Conservation (phyloP, 2,113 vertebrate genomes). For the Leptosomus discolor region DNA sequence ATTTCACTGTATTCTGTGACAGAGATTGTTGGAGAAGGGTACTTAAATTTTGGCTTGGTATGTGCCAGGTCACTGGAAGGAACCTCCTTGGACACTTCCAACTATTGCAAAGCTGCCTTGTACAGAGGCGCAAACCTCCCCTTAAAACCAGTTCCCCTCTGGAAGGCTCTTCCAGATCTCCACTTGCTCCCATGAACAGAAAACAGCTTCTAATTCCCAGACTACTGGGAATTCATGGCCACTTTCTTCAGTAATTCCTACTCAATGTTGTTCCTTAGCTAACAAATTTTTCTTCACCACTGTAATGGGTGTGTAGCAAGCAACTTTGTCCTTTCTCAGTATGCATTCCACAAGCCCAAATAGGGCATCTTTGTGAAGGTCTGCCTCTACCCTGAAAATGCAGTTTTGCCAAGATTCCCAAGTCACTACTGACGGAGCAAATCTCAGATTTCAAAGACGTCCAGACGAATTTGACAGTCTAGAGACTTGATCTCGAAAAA, state of each 20-base stretch:
- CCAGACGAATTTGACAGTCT: neutral
- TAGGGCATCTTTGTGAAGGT: neutral
- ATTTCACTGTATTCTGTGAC: neutral
- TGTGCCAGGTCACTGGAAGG: neutral
- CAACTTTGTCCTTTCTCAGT: neutral
- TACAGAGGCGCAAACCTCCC: neutral
- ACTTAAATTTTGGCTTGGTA: neutral
- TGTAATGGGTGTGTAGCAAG: accelerated
- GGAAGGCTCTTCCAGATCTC: neutral
- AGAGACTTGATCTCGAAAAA: neutral
- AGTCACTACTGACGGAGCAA: neutral
- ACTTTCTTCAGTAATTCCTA: neutral
- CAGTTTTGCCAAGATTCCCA: neutral
- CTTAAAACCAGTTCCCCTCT: neutral
- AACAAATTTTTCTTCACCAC: neutral
- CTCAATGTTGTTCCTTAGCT: neutral
- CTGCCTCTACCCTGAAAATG: neutral
- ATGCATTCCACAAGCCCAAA: neutral
- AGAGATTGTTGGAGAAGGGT: neutral
- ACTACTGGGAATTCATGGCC: neutral
- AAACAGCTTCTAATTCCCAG: neutral
- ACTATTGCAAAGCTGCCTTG: neutral
- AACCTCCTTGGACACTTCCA: neutral
- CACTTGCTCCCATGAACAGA: neutral
- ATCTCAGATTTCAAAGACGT: neutral